Base-by-base conservation (phyloP, 1,140 invertebrate species). In the Drosophila sp. region DNA sequence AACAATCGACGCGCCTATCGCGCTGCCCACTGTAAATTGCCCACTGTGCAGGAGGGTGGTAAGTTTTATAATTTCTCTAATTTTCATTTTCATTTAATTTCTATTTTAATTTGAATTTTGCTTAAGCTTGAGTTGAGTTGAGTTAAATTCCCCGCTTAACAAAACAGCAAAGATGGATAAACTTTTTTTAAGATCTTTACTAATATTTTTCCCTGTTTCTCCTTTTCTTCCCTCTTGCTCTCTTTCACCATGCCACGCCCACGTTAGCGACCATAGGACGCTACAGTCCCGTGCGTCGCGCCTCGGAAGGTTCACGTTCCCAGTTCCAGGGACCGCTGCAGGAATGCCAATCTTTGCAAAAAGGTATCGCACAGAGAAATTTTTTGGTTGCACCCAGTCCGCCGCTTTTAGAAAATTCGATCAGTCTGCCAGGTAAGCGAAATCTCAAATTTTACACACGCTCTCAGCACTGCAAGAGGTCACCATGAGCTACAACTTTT, bases 281-380 rank as follows among this genome's bases (percentile, higher is more conserved):
- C 57, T 98, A 97, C 91, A 97, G 96, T 66, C 97, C 97, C 0
- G 97, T 98, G 9, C 94, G 98, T 41, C 93, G 98, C 76, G 97
- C 97, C 27, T 97, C 96, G 67, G 97, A 92, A 63, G 91, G 92
- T 7, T 91, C 91, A 0, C 87, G 90, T 25, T 75, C 81, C 13
- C 91, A 92, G 72, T 91, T 91, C 69, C 92, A 92, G 69, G 94
- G 94, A 18, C 93, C 95, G 38, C 94, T 96, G 67, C 95, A 96
- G 80, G 96, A 96, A 90, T 95, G 95, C 89, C 95, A 96, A 74
- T 94, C 95, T 71, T 91, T 96, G 41, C 91, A 94, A 92, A 93
- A 94, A 58, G 93, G 93, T 40, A 74, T 94, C 65, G 93, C 93
- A 83, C 90, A 93, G 66, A 92, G 93, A 77, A 92, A 90, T 62